phyloP scores from a whole-genome alignment of 2,888 invertebrate genomes.

The Malthinus flaveolus region DNA sequence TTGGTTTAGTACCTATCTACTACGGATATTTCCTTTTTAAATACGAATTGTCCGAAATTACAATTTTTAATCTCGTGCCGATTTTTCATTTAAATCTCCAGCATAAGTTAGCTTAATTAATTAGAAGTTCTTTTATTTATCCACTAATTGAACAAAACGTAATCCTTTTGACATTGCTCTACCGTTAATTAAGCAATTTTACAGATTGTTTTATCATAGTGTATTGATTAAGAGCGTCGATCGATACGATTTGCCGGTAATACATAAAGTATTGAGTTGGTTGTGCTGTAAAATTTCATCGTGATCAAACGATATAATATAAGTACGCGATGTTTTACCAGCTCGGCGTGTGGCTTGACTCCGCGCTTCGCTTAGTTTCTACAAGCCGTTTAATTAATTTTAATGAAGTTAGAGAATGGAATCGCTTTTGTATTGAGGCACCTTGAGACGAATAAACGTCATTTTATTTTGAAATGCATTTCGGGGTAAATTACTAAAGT shows the following conservation, averaged over 20 bases:
- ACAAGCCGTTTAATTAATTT: conserved; percentile 27
- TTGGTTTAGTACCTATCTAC: no score
- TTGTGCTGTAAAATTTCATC: conserved; percentile 13
- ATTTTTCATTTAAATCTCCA: no score
- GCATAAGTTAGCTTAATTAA: no score
- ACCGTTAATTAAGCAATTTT: no score
- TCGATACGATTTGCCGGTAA: conserved; percentile 11
- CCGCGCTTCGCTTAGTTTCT: conserved; percentile 10
- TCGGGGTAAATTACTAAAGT: conserved; percentile 5
- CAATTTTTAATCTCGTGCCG: no score
- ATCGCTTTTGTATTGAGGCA: conserved; percentile 13
- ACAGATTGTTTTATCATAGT: no score
- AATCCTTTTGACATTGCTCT: no score
- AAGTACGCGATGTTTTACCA: conserved; percentile 2
- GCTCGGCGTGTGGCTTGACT: conserved; percentile 9
- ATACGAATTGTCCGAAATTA: no score
- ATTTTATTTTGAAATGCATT: conserved; percentile 10
- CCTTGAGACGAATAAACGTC: conserved; percentile 6
- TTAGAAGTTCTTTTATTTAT: no score
- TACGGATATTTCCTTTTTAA: no score
- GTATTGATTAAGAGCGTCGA: not conserved
- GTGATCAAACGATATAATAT: conserved; percentile 8
- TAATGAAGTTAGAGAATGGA: conserved; percentile 18
- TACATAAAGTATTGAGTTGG: conserved; percentile 8
- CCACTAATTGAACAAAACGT: no score